phyloP scores from a whole-genome alignment of 2,113 vertebrate genomes.

The Silurus meridionalis region DNA sequence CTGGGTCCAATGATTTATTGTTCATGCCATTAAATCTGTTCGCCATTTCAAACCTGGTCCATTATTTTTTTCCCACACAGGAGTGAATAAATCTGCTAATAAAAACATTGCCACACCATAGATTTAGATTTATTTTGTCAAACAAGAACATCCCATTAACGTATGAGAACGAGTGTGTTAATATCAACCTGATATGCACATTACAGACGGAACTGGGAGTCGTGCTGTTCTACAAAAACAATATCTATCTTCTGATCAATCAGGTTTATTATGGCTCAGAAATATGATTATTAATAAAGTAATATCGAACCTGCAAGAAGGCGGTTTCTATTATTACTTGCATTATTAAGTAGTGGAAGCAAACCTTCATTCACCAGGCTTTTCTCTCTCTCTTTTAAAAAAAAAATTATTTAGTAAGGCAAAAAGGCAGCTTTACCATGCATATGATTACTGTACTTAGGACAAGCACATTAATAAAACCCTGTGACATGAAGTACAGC shows the following conservation, averaged over 20 bases:
- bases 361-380: neutral
- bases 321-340: neutral
- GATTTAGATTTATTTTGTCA: too few species aligned
- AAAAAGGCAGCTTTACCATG: neutral
- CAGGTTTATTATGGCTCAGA: neutral
- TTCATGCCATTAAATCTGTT: too few species aligned
- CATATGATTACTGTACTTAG: neutral
- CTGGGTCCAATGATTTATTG: too few species aligned
- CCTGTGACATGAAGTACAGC: neutral
- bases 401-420: neutral
- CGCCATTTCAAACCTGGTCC: too few species aligned
- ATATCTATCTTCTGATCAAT: neutral
- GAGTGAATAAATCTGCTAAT: too few species aligned
- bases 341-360: neutral
- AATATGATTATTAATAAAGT: neutral
- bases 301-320: neutral
- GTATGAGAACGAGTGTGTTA: neutral
- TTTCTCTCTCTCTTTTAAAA: neutral
- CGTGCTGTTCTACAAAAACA: neutral
- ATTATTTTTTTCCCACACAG: too few species aligned
- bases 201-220: neutral
- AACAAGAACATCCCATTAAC: too few species aligned
- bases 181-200: neutral
- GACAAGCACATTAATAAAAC: neutral
- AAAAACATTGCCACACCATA: too few species aligned